Percentiles rank a stretch among this genome's conserved stretches.
Evolutionary conservation across 1,140 invertebrate species (phyloP).

Genomic region (Philotrypesis tridentata): DNA sequence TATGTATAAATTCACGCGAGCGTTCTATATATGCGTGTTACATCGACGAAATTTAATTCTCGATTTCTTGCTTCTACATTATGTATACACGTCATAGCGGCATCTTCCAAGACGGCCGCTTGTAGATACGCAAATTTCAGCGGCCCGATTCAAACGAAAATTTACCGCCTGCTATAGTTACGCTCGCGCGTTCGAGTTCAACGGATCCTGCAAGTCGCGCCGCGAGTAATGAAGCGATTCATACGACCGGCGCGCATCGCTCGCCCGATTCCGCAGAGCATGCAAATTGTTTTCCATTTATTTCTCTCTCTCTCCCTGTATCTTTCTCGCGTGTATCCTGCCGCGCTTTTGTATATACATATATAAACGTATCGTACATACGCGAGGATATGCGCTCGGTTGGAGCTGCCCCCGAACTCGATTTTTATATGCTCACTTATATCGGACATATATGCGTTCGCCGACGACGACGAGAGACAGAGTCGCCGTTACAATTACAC

Average conservation of each 20-base stretch:
- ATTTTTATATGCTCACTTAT: neutral
- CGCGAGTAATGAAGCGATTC: neutral
- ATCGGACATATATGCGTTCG: neutral
- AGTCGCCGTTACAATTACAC: neutral
- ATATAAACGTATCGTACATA: too few relatives aligned
- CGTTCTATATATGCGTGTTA: too few relatives aligned
- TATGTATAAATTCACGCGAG: too few relatives aligned
- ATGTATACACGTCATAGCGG: too few relatives aligned
- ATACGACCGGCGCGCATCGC: neutral
- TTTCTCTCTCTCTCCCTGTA: neutral
- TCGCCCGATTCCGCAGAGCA: neutral
- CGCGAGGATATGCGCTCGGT: neutral
- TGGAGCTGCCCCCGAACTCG: neutral
- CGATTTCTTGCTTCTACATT: too few relatives aligned
- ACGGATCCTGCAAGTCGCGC: neutral
- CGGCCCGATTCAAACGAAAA: neutral
- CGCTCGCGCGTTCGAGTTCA: too few relatives aligned
- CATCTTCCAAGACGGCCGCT: too few relatives aligned
- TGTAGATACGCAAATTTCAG: too few relatives aligned
- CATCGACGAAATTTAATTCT: too few relatives aligned
- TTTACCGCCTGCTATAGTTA: too few relatives aligned
- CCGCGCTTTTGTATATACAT: neutral
- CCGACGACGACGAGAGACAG: too few relatives aligned
- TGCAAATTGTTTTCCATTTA: neutral
- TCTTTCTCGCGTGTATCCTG: neutral